A percentile compares a stretch with the other conserved stretches of the same genome.
phyloP scores from a whole-genome alignment of 1,140 invertebrate genomes.

The Temnothorax curvispinosus region DNA sequence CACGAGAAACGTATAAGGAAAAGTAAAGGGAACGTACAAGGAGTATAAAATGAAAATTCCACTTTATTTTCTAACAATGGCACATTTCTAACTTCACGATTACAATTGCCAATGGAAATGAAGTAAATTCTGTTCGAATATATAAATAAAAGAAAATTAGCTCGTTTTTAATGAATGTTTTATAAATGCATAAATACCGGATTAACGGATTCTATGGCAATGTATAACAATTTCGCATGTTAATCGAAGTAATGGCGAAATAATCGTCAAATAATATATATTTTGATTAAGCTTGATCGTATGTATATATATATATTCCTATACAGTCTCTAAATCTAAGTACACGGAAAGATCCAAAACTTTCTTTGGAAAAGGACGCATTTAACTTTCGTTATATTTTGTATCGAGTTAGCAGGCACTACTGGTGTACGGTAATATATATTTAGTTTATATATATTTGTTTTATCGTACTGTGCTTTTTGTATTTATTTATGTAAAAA shows the following conservation, averaged over 20 bases:
- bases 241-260: constrained; percentile 22
- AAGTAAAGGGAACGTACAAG: neutral
- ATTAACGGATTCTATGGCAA: constrained; percentile 3
- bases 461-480: neutral
- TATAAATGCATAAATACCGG: constrained; percentile 21
- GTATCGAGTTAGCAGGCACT: constrained; percentile 3
- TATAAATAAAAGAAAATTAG: constrained; percentile 5
- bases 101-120: constrained; percentile 36
- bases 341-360: constrained; percentile 36
- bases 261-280: constrained; percentile 39
- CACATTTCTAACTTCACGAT: constrained; percentile 66
- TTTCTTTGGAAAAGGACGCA: constrained; percentile 2
- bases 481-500: constrained; percentile 7
- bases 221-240: constrained; percentile 13
- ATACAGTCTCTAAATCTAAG: constrained; percentile 34
- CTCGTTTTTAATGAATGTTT: neutral
- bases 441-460: neutral
- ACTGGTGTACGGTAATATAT: constrained; percentile 34
- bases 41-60: constrained; percentile 49
- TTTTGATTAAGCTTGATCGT: constrained; percentile 37
- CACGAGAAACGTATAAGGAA: neutral
- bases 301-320: constrained; percentile 10
- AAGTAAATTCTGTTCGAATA: neutral
- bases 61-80: constrained; percentile 74
- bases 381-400: constrained; percentile 22